Evolutionary conservation across 2,113 vertebrate genomes (phyloP), one percentile per base, ranked within the genome.

Genomic region (Echinops telfairi): DNA sequence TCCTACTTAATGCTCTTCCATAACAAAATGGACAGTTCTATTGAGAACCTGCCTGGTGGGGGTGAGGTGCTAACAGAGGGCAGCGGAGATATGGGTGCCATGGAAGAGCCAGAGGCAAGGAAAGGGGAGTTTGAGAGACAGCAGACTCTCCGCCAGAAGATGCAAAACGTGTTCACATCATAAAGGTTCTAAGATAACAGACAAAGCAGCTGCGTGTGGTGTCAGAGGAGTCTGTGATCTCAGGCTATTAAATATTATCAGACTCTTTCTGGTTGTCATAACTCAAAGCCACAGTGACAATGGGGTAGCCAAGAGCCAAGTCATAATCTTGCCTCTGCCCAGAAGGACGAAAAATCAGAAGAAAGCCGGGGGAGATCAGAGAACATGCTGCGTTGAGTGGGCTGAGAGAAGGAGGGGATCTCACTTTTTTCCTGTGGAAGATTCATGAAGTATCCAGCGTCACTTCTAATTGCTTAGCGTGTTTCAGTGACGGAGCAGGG

Each of bases 351-450:
- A 36, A 60, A 57, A 86, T 81, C 36, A 83, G 88, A 88, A 75
- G 83, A 88, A 90, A 91, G 79, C 79, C 83, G 23, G 89, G 95
- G 70, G 80, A 73, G 88, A 96, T 96, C 94, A 93, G 96, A 96
- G 92, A 92, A 58, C 87, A 64, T 83, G 71, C 23, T 94, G 93
- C 89, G 95, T 94, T 93, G 86, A 93, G 71, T 36, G 33, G 71
- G 33, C 36, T 73, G n/a, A 73, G 94, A 91, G 96, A 88, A 95
- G 86, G 40, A 96, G 94, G 91, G 95, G 96, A 96, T 96, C 95
- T 98, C 96, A 96, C 95, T 97, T 98, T 98, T 97, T 98, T 98
- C 92, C 88, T 95, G 79, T 87, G 81, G 94, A 96, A 95, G 95
- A 94, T 81, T 64, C 23, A 68, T 92, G 38, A 22, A 95, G 94